These are phyloP conservation scores for Anastatus disparis DNA, from an alignment of 1,140 invertebrate genomes.

Conservation along the genomic window DNA sequence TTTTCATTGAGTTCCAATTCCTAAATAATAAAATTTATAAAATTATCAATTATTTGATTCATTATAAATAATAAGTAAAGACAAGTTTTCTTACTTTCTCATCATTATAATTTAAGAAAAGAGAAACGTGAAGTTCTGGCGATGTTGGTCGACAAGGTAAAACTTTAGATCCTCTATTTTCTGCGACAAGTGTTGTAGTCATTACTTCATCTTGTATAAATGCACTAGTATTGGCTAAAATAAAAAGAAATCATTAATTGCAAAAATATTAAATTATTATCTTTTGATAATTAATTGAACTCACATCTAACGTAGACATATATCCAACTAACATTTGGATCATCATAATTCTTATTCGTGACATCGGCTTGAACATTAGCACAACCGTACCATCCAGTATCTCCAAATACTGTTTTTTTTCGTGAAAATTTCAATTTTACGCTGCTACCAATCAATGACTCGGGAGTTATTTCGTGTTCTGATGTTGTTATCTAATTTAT, in stretches of 20 bases:
- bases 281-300: too few relatives aligned
- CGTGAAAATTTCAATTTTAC: conserved; percentile 44
- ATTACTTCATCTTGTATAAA: conserved; percentile 49
- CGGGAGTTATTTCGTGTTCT: not conserved
- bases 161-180: conserved; percentile 50
- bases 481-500: conserved; percentile 46
- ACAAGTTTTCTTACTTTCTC: conserved; percentile 47
- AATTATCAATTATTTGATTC: too few relatives aligned
- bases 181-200: not conserved
- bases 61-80: not conserved
- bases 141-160: conserved; percentile 78
- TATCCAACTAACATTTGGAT: conserved; percentile 63
- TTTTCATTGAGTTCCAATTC: conserved; percentile 51
- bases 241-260: not conserved
- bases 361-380: conserved; percentile 62
- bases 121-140: conserved; percentile 70
- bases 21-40: too few relatives aligned
- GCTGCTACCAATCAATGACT: not conserved
- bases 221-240: conserved; percentile 66
- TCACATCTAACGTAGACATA: conserved; percentile 78
- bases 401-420: conserved; percentile 46
- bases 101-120: conserved; percentile 46
- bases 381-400: conserved; percentile 74
- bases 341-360: conserved; percentile 49
- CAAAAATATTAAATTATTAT: not conserved